phyloP scores from a whole-genome alignment of 2,113 vertebrate genomes.

The Festucalex cinctus region DNA sequence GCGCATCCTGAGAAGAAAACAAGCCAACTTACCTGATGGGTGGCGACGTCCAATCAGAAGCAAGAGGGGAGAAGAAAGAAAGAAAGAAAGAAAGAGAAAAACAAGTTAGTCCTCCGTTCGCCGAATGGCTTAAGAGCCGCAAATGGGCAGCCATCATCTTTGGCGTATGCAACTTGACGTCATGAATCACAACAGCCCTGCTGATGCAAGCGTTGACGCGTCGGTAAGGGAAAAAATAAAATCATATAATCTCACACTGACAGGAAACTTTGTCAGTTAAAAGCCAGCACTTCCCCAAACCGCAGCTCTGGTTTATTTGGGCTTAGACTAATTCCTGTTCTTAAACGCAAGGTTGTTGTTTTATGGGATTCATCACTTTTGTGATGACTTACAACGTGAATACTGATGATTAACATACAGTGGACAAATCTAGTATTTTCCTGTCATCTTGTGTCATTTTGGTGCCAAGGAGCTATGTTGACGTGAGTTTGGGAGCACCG shows the following conservation, averaged over 20 bases:
- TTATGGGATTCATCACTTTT: not conserved
- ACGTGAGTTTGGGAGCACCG: no score
- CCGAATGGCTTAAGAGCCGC: constrained; percentile 44
- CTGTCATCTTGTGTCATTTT: no score
- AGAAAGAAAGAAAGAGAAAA: constrained; percentile 24
- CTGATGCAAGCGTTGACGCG: constrained; percentile 45
- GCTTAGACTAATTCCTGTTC: constrained; percentile 7
- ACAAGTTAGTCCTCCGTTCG: constrained; percentile 41
- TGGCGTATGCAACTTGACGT: not conserved
- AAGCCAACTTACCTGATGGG: constrained; percentile 53
- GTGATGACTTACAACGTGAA: constrained; percentile 1
- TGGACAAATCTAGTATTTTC: not conserved
- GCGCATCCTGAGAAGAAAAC: not conserved
- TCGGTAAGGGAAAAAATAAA: constrained; percentile 9
- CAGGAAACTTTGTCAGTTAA: constrained; percentile 22
- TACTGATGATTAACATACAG: constrained; percentile 13
- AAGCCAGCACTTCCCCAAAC: not conserved
- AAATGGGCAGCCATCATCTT: constrained; percentile 59
- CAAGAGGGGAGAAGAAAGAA: constrained; percentile 6
- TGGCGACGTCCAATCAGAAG: not conserved
- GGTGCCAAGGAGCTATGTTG: no score
- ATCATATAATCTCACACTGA: constrained; percentile 11
- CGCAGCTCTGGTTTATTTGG: not conserved
- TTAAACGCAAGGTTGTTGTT: constrained; percentile 4
- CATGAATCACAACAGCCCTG: constrained; percentile 51